phyloP scores from a whole-genome alignment of 2,113 vertebrate species.

The Marmota monax region DNA sequence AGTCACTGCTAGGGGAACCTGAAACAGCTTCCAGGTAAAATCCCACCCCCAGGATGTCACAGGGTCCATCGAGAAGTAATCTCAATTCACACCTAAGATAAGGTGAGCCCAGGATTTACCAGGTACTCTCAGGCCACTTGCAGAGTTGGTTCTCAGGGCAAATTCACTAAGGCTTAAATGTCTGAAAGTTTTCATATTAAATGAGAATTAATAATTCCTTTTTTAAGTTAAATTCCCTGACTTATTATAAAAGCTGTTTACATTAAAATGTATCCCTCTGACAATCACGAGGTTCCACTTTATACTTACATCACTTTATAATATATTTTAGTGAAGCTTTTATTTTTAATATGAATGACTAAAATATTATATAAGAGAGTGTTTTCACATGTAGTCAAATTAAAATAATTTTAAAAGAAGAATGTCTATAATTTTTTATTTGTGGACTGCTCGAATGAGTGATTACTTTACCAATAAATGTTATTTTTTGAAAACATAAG shows the following conservation, averaged over 20 bases:
- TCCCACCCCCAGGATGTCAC: not conserved
- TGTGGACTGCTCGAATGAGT: slow-evolving; percentile 64
- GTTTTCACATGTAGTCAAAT: slow-evolving; percentile 61
- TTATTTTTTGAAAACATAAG: slow-evolving; percentile 4
- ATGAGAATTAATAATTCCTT: slow-evolving; percentile 61
- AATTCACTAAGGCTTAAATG: slow-evolving; percentile 45
- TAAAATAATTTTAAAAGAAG: slow-evolving; percentile 77
- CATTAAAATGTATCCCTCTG: slow-evolving; percentile 65
- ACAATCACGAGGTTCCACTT: slow-evolving; percentile 57
- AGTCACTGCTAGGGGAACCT: too few species aligned
- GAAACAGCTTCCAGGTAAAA: not conserved
- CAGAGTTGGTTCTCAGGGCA: not conserved
- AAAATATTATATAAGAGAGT: slow-evolving; percentile 69
- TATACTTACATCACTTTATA: slow-evolving; percentile 52
- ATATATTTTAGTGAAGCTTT: slow-evolving; percentile 64
- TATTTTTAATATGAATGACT: slow-evolving; percentile 78
- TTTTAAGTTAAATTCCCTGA: slow-evolving; percentile 68
- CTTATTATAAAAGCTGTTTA: slow-evolving; percentile 61
- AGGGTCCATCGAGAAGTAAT: rapidly evolving
- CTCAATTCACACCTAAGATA: not conserved
- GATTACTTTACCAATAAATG: slow-evolving; percentile 58
- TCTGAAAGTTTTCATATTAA: slow-evolving; percentile 5
- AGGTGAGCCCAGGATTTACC: not conserved
- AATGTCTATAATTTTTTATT: slow-evolving; percentile 63
- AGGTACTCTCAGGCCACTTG: not conserved